Evolutionary conservation across 2,888 invertebrate genomes (phyloP).

Genomic region (Lasiommata megera): DNA sequence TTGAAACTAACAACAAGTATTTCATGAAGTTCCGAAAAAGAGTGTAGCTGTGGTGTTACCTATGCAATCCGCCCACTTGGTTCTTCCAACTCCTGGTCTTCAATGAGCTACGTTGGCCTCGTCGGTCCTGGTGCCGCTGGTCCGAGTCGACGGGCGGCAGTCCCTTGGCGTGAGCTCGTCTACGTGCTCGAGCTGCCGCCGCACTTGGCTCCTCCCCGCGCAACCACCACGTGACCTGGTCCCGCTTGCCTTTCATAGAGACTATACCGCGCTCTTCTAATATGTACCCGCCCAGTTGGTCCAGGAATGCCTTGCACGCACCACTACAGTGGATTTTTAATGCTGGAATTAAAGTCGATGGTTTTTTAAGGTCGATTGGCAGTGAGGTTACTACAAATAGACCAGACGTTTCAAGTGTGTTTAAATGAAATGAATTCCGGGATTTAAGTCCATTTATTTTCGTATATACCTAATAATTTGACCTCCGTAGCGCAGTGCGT

Average conservation of each 20-base stretch:
- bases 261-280: conserved; percentile 88
- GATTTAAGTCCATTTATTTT: too few species aligned
- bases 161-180: conserved; percentile 76
- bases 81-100: conserved; percentile 84
- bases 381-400: too few species aligned
- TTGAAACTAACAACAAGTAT: too few species aligned
- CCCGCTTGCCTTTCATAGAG: conserved; percentile 92
- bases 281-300: conserved; percentile 88
- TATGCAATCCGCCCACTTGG: conserved; percentile 71
- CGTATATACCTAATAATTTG: too few species aligned
- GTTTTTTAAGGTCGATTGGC: too few species aligned
- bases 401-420: too few species aligned
- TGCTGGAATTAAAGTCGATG: conserved; percentile 67
- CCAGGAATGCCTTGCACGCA: conserved; percentile 85
- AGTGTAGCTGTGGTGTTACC: conserved; percentile 41
- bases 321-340: conserved; percentile 91
- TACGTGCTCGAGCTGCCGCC: conserved; percentile 78
- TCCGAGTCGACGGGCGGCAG: conserved; percentile 50
- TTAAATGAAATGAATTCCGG: too few species aligned
- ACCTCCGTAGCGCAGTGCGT: too few species aligned
- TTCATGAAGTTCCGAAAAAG: too few species aligned
- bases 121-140: conserved; percentile 42
- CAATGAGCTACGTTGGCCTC: conserved; percentile 78
- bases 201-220: conserved; percentile 86
- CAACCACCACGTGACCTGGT: conserved; percentile 91